Percentiles rank a stretch among this genome's conserved stretches.
Conservation (phyloP, 2,888 invertebrate genomes). For the Aethes cnicana region DNA sequence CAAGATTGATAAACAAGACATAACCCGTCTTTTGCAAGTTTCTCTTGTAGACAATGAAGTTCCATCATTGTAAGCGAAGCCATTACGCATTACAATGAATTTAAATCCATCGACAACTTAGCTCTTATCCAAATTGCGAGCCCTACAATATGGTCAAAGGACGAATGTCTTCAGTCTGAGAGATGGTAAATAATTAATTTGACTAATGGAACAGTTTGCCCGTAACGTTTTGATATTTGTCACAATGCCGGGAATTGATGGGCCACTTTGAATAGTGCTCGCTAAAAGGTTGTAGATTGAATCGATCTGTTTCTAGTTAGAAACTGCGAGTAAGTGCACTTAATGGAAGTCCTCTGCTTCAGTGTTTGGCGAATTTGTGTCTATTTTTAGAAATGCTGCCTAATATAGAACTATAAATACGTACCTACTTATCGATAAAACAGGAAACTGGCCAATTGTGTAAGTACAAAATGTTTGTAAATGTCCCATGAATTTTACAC, state of each 20-base stretch:
- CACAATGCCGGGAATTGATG: conserved; percentile 55
- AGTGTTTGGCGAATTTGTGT: background rate
- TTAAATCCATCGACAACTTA: conserved; percentile 56
- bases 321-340: no score
- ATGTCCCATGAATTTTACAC: no score
- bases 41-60: background rate
- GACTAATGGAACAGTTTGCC: conserved; percentile 76
- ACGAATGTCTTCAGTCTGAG: conserved; percentile 59
- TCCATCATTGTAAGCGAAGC: background rate
- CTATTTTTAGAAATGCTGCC: no score
- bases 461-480: no score
- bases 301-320: conserved; percentile 9
- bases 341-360: background rate
- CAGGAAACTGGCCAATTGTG: no score
- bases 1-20: background rate
- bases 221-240: conserved; percentile 67
- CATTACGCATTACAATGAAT: conserved; percentile 30
- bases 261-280: conserved; percentile 36
- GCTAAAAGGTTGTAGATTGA: conserved; percentile 23
- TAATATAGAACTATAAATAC: no score
- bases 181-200: conserved; percentile 79
- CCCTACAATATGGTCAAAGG: conserved; percentile 63
- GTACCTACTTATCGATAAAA: no score
- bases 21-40: background rate
- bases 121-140: conserved; percentile 64